Conservation (phyloP, 2,797 vertebrate genomes). For the Cossypha heuglini region DNA sequence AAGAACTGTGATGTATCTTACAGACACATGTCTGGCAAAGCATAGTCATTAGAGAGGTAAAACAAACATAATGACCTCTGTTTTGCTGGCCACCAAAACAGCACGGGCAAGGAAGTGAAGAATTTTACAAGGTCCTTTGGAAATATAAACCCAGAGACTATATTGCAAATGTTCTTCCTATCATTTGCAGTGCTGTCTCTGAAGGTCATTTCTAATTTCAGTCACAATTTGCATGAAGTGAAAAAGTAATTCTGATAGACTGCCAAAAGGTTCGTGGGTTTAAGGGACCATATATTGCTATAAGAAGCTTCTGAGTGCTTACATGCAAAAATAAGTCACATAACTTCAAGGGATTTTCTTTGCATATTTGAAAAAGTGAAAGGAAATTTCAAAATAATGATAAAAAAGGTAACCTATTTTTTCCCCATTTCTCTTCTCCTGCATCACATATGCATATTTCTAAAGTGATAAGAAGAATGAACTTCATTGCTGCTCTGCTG, state of each 20-base stretch:
- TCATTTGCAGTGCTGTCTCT: neutral
- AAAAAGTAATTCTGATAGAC: neutral
- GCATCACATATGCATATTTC: neutral
- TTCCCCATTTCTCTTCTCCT: neutral
- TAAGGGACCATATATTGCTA: neutral
- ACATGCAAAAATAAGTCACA: neutral
- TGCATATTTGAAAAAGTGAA: neutral
- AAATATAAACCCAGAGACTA: neutral
- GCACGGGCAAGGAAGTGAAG: neutral
- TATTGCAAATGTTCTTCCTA: neutral
- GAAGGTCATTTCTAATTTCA: conserved; percentile 47
- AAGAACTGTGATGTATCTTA: conserved; percentile 23
- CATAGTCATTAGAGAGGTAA: conserved; percentile 5
- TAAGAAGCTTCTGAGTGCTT: neutral
- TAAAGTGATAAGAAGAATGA: neutral
- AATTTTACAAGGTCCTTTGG: conserved; percentile 14
- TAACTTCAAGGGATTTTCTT: neutral
- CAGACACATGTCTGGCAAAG: conserved; percentile 17
- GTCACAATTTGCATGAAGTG: neutral
- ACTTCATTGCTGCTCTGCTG: neutral
- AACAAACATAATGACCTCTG: conserved; percentile 36
- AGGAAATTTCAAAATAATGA: neutral
- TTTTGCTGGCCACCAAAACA: neutral
- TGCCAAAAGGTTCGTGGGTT: neutral
- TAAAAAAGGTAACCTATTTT: neutral